Base-by-base conservation (phyloP, 2,888 invertebrate species). In the Melanargia galathea region DNA sequence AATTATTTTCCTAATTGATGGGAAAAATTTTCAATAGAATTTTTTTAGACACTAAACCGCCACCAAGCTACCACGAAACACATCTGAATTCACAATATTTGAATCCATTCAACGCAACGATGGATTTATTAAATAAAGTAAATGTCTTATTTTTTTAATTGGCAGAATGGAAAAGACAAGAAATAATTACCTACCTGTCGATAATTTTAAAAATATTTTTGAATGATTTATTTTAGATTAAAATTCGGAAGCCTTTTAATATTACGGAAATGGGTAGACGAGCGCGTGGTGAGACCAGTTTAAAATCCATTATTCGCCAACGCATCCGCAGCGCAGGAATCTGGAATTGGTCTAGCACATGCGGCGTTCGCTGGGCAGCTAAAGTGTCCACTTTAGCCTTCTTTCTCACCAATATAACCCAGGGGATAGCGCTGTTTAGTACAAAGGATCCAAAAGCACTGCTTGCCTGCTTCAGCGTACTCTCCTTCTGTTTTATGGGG, bases 401-500 rank as follows among this genome's bases (percentile, higher is more conserved):
- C 56, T 18, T 82, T 1, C 20, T 67, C 3, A 76, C 75, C 2
- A 80, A 73, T 33, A 16, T 77, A 1, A 70, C 77, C 7, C 86
- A 86, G 73, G 22, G 79, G 0, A 74, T 82, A 33, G 77, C 71
- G 10, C 40, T 87, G 2, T 60, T 77, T 40, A 68, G 71, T 33
- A 76, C 77, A 2, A 78, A 66, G 49, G 71, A 87, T 48, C 66
- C 73, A 0, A 75, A 79, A 11, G 77, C 72, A 24, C 68, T 85
- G 0, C 84, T 87, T 55, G 82, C 84, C 73, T 83, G 84, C 64
- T 81, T 84, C 58, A 86, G 87, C 60, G 72, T 84, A 0, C 73
- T 86, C 0, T 77, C 82, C 0, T 89, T 88, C 65, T 83, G 81
- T 48, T 69, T 73, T 8, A 83, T 89, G 83, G 86, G 86, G 0